Evolutionary conservation across 2,797 vertebrate genomes (phyloP).

Genomic region (Octomys mimax): DNA sequence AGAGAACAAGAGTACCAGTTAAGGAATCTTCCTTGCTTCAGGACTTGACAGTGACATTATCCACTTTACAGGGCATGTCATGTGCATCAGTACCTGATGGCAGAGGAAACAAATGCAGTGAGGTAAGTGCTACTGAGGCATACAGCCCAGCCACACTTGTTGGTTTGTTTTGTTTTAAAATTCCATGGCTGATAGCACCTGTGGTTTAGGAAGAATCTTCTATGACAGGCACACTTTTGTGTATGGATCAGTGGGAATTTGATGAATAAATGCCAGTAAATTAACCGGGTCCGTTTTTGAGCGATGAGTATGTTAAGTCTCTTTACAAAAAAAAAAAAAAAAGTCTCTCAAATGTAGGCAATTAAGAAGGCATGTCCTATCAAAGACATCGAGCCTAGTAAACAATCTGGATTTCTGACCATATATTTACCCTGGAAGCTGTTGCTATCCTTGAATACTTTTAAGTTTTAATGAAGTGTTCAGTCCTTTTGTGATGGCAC

Average conservation of each 20-base stretch:
- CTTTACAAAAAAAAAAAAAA: conserved; percentile 43
- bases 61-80: background rate
- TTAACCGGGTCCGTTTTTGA: conserved; percentile 16
- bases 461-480: conserved; percentile 79
- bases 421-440: conserved; percentile 74
- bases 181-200: conserved; percentile 39
- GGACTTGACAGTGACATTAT: background rate
- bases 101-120: background rate
- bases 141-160: background rate
- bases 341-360: conserved; percentile 24
- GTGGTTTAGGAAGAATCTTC: conserved; percentile 45
- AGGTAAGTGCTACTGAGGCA: background rate
- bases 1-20: background rate
- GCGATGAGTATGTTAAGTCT: conserved; percentile 55
- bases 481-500: conserved; percentile 69
- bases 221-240: conserved; percentile 38
- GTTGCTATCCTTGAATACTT: conserved; percentile 57
- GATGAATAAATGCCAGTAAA: conserved; percentile 53
- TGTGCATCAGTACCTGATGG: background rate
- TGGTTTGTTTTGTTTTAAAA: conserved; percentile 72
- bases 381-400: conserved; percentile 57
- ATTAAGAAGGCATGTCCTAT: conserved; percentile 68
- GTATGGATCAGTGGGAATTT: conserved; percentile 39
- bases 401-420: conserved; percentile 66
- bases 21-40: background rate